Conservation (phyloP, 2,888 invertebrate genomes). For the Lasioglossum figueresi region DNA sequence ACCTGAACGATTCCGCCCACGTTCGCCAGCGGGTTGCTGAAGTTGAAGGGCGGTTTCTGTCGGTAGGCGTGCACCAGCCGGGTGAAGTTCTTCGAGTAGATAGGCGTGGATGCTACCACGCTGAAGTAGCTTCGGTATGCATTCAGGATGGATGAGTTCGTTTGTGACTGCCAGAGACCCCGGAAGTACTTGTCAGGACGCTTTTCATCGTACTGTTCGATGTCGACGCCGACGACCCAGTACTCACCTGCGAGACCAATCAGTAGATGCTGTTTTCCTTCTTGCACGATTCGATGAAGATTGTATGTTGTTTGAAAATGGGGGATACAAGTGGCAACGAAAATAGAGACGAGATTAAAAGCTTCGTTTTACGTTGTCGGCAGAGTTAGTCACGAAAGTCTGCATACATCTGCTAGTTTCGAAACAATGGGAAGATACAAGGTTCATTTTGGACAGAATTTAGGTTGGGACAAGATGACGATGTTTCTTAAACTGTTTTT, state of each 20-base stretch:
- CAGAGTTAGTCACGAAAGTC: not conserved
- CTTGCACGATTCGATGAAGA: slow-evolving; percentile 4
- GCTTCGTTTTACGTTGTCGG: not conserved
- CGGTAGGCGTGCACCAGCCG: slow-evolving; percentile 92
- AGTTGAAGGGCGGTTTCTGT: slow-evolving; percentile 94
- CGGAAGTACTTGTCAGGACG: slow-evolving; percentile 92
- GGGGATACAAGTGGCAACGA: not conserved
- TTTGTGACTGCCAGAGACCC: slow-evolving; percentile 87
- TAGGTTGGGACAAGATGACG: not conserved
- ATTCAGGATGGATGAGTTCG: slow-evolving; percentile 86
- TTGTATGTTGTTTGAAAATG: not conserved
- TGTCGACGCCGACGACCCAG: slow-evolving; percentile 95
- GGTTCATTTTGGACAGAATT: too few species aligned
- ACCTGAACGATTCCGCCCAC: slow-evolving; percentile 87
- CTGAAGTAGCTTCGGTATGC: slow-evolving; percentile 94
- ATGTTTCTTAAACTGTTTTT: too few species aligned
- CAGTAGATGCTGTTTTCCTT: slow-evolving; percentile 19
- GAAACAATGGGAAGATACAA: too few species aligned
- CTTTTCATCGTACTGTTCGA: slow-evolving; percentile 92
- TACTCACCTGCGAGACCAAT: slow-evolving; percentile 90
- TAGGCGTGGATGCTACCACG: slow-evolving; percentile 91
- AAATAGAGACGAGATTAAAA: not conserved
- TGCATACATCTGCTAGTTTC: not conserved
- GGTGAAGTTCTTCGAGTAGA: slow-evolving; percentile 90
- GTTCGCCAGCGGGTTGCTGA: slow-evolving; percentile 90